Percentiles rank a stretch among this genome's conserved stretches.
Conservation (phyloP, 23 tunicate genomes). For the Trididemnum clinides region DNA sequence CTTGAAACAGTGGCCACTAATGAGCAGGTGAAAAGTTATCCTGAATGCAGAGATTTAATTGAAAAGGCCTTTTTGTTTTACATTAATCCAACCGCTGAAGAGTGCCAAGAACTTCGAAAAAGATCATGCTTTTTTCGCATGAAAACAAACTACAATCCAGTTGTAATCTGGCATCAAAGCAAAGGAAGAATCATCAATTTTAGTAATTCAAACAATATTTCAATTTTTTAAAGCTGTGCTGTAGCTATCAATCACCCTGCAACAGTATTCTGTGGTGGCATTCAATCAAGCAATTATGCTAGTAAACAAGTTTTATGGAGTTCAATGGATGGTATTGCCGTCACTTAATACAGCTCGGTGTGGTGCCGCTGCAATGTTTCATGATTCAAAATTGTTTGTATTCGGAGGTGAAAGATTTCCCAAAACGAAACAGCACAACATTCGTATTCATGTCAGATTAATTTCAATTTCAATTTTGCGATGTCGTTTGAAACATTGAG, state of each 20-base stretch:
- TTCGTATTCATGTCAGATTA: too few species aligned
- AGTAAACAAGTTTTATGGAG: background rate
- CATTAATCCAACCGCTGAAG: background rate
- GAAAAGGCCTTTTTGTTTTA: background rate
- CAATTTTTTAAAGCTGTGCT: background rate
- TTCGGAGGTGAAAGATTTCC: background rate
- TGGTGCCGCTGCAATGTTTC: background rate
- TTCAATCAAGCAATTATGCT: background rate
- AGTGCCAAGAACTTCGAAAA: background rate
- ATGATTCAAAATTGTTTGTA: background rate
- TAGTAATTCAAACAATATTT: background rate
- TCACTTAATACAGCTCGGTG: background rate
- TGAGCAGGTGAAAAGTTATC: background rate
- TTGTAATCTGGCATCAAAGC: background rate
- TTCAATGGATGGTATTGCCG: background rate
- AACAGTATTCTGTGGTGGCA: background rate
- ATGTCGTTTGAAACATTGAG: too few species aligned
- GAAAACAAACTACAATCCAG: background rate
- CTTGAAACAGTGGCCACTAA: background rate
- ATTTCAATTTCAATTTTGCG: too few species aligned
- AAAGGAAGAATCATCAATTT: background rate
- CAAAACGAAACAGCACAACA: too few species aligned
- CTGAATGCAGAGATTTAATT: too few species aligned
- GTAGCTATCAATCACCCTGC: too few species aligned
- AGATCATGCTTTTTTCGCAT: background rate